Conservation (phyloP, 2,113 vertebrate species). For the Mesocricetus auratus region DNA sequence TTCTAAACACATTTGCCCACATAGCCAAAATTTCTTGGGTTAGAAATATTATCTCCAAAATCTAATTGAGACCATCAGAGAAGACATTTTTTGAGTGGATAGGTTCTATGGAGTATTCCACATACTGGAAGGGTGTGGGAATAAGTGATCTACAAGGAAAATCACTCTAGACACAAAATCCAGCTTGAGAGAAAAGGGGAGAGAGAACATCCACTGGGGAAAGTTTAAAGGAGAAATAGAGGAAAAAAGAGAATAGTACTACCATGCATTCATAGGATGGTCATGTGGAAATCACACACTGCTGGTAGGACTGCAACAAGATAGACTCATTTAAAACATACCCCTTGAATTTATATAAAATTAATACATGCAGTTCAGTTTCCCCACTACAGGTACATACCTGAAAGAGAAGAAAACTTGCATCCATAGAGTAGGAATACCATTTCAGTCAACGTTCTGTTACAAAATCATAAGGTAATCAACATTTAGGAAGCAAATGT, state of each 20-base stretch:
- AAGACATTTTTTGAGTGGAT: neutral
- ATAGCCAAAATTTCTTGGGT: neutral
- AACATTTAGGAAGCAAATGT: neutral
- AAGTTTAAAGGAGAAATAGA: neutral
- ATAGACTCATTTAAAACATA: neutral
- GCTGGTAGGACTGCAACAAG: neutral
- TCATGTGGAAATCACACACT: neutral
- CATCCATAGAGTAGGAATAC: neutral
- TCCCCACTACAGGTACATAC: neutral
- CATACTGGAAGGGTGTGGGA: neutral
- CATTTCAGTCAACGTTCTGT: neutral
- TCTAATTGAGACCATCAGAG: neutral
- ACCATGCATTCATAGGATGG: neutral
- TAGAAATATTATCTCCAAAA: neutral
- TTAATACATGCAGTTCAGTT: neutral
- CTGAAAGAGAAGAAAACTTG: conserved; percentile 1
- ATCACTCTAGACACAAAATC: neutral
- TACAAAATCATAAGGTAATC: neutral
- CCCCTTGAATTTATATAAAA: neutral
- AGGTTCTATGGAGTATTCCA: neutral
- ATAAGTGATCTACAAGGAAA: neutral
- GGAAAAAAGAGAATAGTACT: neutral
- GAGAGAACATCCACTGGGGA: neutral
- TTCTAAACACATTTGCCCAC: neutral
- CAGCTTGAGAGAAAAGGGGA: neutral